Percentiles rank a stretch among this genome's conserved stretches.
Conservation (phyloP, 2,113 vertebrate genomes). For the Megalops atlanticus region DNA sequence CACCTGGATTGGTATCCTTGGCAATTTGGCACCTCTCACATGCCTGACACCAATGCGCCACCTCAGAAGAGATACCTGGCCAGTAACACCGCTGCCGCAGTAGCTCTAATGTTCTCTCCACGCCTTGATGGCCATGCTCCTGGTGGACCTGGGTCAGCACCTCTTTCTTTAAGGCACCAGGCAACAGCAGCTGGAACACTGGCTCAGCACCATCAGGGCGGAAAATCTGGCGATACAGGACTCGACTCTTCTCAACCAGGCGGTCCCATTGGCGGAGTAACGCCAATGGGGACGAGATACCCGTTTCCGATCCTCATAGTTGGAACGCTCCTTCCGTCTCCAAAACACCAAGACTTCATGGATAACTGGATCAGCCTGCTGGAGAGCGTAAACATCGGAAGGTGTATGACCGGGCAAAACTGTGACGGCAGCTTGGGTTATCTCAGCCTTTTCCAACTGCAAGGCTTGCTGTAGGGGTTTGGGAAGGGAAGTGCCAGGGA, state of each 20-base stretch:
- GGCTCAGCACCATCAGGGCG: no score
- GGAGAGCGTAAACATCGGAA: no score
- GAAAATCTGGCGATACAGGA: background rate
- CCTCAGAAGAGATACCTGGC: conserved; percentile 16
- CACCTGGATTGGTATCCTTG: background rate
- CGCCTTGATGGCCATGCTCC: conserved; percentile 19
- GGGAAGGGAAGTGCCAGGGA: background rate
- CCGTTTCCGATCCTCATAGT: background rate
- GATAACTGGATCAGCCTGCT: no score
- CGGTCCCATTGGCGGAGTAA: conserved; percentile 24
- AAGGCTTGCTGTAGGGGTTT: background rate
- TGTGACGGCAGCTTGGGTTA: no score
- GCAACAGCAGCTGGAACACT: background rate
- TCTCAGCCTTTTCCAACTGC: no score
- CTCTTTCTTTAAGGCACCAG: background rate
- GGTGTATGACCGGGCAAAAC: no score
- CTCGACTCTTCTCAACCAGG: conserved; percentile 7
- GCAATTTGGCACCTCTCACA: conserved; percentile 20
- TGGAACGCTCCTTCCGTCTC: background rate
- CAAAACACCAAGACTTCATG: background rate
- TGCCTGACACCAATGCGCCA: background rate
- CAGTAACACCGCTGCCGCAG: background rate
- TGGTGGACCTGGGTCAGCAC: conserved; percentile 16
- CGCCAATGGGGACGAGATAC: background rate
- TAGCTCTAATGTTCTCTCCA: conserved; percentile 2